These are phyloP conservation scores for Trematocara caparti DNA, from an alignment of 2,797 vertebrate species.

Conservation along the genomic window DNA sequence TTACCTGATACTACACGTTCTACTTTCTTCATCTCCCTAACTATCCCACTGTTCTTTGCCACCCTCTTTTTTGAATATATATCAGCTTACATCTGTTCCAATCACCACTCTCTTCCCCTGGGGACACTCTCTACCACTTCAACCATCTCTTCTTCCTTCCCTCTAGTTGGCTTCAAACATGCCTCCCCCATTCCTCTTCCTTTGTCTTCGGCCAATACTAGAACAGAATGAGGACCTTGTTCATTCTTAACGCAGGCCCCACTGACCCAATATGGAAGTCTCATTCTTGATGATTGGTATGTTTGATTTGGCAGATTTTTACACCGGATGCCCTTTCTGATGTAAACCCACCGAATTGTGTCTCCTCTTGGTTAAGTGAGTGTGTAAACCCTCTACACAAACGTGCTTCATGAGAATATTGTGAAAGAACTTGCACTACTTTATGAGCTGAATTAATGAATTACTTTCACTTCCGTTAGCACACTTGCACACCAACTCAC, in stretches of 20 bases:
- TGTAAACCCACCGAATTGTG: not conserved
- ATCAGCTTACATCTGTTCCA: not conserved
- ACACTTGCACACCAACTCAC: not conserved
- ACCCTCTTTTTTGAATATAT: not conserved
- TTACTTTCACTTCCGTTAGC: not conserved
- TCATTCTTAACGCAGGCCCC: not conserved
- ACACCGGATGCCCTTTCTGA: not conserved
- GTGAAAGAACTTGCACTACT: not conserved
- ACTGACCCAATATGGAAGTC: not conserved
- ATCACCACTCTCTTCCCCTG: not conserved
- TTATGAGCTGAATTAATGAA: slow-evolving; percentile 47
- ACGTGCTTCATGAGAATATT: not conserved
- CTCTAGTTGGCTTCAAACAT: not conserved
- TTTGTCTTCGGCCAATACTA: not conserved
- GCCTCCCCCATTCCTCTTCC: not conserved
- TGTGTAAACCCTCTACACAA: not conserved
- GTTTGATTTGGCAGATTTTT: not conserved
- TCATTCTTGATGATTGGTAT: not conserved
- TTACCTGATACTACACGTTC: not conserved
- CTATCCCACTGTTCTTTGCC: not conserved
- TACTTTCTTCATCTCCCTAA: not conserved
- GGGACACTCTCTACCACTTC: not conserved
- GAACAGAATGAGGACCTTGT: not conserved
- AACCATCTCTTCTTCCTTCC: not conserved
- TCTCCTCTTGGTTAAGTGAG: not conserved